A percentile compares a stretch with the other conserved stretches of the same genome.
Evolutionary conservation across 2,888 invertebrate genomes (phyloP).

Genomic region (Philhelius pedissequus): DNA sequence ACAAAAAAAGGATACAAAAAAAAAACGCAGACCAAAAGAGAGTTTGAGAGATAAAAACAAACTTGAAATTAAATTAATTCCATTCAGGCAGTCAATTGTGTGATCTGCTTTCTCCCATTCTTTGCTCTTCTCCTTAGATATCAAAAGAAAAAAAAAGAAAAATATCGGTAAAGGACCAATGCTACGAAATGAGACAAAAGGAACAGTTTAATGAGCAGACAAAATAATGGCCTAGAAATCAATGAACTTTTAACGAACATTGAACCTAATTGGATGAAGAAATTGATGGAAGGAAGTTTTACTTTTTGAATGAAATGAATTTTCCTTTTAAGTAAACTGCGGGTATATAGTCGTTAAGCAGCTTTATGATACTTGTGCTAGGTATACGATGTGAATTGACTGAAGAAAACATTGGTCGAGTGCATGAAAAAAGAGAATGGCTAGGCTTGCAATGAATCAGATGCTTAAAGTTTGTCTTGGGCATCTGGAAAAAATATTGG

Average conservation of each 20-base stretch:
- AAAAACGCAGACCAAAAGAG: background rate
- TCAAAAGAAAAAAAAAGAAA: background rate
- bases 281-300: background rate
- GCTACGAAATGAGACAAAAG: background rate
- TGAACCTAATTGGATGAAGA: slow-evolving; percentile 16
- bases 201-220: slow-evolving; percentile 25
- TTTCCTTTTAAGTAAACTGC: background rate
- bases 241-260: slow-evolving; percentile 24
- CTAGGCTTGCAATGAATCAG: no score
- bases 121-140: background rate
- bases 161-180: background rate
- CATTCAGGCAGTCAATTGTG: slow-evolving; percentile 47
- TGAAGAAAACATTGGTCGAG: no score
- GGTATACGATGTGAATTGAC: no score
- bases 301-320: background rate
- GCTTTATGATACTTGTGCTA: no score
- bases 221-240: slow-evolving; percentile 45
- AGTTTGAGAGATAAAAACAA: slow-evolving; percentile 16
- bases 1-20: slow-evolving; percentile 10
- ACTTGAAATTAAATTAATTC: slow-evolving; percentile 62
- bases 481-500: no score
- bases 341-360: background rate
- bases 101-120: background rate
- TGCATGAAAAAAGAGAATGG: no score
- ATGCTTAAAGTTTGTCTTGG: no score